Evolutionary conservation across 2,797 vertebrate species (phyloP), one percentile per base, ranked within the genome.

Genomic region (Xenopus petersii): DNA sequence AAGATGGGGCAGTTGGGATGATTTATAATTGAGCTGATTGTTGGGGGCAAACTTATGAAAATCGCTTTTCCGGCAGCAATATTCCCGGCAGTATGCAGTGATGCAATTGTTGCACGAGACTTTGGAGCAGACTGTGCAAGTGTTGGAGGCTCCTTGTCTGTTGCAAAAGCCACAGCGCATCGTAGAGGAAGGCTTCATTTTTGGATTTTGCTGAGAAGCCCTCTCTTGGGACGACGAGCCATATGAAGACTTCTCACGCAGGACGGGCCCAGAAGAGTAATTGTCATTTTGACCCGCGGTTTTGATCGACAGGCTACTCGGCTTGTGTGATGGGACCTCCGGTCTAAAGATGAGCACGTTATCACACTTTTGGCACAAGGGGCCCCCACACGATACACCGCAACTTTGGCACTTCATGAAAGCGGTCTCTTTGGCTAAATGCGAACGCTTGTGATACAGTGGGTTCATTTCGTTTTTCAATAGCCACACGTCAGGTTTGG

Each of bases 61-160:
- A 77, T 94, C 94, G 0, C 90, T 96, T 86, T 98, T 98, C 75
- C 94, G 91, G 67, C 95, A 96, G 89, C 97, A 99, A n/a, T 93
- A 86, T 84, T 99, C 98, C 0, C 93, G 95, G 73, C 92, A 93
- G 81, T 99, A 99, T 77, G 95, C 93, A 68, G 81, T 86, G 88
- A 95, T 94, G 91, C 98, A 99, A 60, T 89, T 56, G 83, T 97
- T 95, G 64, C 98, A 99, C 3, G 98, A 98, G 76, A 98, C 95
- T 84, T 99, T 99, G 2, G 98, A 99, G 88, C 98, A 99, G 86
- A 96, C 95, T n/a, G 97, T 92, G 81, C 97, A 98, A 64, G 98
- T 98, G 89, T 97, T 93, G 7, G 95, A 85, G 7, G 98, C 96
- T 9, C 94, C 95, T 0, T 93, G 85, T 70, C 96, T 95, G 89